Base-by-base conservation (phyloP, 2,797 vertebrate genomes). In the Phaenicophaeus curvirostris region DNA sequence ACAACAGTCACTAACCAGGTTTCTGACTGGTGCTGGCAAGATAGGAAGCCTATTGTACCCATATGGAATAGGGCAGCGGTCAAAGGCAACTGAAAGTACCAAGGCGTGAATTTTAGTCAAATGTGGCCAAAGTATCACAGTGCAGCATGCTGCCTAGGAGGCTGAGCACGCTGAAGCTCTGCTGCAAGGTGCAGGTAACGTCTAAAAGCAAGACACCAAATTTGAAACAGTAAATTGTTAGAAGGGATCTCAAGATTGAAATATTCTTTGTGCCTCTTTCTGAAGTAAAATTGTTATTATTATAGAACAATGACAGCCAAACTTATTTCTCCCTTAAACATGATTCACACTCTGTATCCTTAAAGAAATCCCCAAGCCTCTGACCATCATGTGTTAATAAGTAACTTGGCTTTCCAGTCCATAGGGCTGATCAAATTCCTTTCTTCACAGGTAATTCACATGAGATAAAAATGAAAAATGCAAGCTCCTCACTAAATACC, bases 361-460 rank as follows among this genome's bases (percentile, higher is more conserved):
- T 77, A 77, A 65, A 84, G 46, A 84, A 75, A 65, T 30, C 33
- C 35, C 30, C 46, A 87, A 76, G 61, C 9, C 20, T 51, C 62
- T 66, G 58, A 55, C 10, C 17, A 71, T 30, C 48, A 16, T 4
- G 16, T 0, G 1, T 30, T 55, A 79, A 28, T 20, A 41, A 33
- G 28, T 17, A 85, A 80, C 2, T 2, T 0, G 1, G 14, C 25
- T 73, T 71, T 87, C 48, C 30, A 50, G 19, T 25, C 44, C 30
- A 17, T 50, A 85, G 87, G 85, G 73, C 13, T 53, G 48, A 83
- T 4, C 37, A 27, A 78, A 85, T 74, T 82, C 35, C 48, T 73
- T 76, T 48, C 24, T 90, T 89, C 72, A 74, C 53, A 73, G n/a
- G 25, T 59, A 91, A 93, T 50, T 93, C n/a, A 65, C 8, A 2